Conservation (phyloP, 1,140 invertebrate species). For the Sycophaga agraensis region DNA sequence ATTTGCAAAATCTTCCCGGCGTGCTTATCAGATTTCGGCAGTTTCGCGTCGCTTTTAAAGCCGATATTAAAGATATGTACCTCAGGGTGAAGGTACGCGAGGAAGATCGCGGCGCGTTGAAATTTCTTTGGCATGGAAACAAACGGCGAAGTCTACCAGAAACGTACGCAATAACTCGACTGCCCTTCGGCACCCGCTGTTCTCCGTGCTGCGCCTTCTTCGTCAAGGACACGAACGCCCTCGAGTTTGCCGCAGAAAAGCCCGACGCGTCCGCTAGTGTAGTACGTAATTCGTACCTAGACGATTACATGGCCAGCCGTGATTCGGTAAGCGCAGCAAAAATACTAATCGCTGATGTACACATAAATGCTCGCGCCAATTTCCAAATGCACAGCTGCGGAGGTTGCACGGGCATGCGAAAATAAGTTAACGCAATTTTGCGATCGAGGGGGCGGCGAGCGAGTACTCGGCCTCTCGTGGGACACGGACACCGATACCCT, state of each 20-base stretch:
- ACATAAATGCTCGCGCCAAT: not conserved
- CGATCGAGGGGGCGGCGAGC: no score
- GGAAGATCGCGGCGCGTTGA: not conserved
- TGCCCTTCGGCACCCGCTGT: not conserved
- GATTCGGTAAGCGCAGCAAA: not conserved
- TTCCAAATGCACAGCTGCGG: not conserved
- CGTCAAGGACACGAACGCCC: not conserved
- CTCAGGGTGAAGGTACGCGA: not conserved
- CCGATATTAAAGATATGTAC: not conserved
- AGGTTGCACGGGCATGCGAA: no score
- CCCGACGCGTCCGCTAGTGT: not conserved
- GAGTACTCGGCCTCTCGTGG: constrained; percentile 8
- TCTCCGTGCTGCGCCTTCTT: not conserved
- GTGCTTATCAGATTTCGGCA: not conserved
- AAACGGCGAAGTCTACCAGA: not conserved
- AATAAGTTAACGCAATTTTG: no score
- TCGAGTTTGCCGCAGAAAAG: not conserved
- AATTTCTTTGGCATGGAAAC: not conserved
- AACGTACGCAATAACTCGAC: not conserved
- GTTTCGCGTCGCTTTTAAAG: not conserved
- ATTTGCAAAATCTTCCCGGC: not conserved
- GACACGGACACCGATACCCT: not conserved
- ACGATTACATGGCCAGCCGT: not conserved
- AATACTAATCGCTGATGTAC: not conserved
- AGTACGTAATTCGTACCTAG: not conserved